phyloP scores from a whole-genome alignment of 2,888 invertebrate species.

The Galerucella nymphaeae region DNA sequence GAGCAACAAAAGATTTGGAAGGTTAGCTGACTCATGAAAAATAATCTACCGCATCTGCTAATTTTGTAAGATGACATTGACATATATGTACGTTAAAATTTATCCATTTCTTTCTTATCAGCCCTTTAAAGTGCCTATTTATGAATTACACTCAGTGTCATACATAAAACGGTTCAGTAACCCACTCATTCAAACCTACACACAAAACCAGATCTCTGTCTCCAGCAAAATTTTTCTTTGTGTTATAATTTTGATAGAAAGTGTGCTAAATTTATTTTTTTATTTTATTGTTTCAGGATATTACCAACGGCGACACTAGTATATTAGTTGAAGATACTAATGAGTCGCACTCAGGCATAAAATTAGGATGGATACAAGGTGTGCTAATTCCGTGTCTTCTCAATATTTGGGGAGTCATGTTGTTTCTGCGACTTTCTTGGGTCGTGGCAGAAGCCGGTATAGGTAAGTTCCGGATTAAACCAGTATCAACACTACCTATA shows the following conservation, averaged over 20 bases:
- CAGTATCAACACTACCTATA: background rate
- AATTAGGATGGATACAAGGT: constrained; percentile 93
- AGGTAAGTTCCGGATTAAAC: constrained; percentile 59
- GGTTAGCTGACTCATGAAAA: too few relatives aligned
- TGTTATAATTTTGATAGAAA: background rate
- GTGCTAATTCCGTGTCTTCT: constrained; percentile 93
- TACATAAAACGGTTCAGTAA: too few relatives aligned
- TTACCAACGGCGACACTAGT: constrained; percentile 48
- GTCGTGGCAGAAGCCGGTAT: constrained; percentile 95
- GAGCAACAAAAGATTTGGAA: too few relatives aligned
- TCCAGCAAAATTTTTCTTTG: too few relatives aligned
- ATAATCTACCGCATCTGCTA: too few relatives aligned
- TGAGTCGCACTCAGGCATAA: constrained; percentile 67
- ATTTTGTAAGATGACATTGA: too few relatives aligned
- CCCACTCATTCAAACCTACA: too few relatives aligned
- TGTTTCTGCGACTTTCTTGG: constrained; percentile 97
- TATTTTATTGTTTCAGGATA: constrained; percentile 41
- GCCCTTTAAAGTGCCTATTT: too few relatives aligned
- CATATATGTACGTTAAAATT: too few relatives aligned
- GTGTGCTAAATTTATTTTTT: background rate
- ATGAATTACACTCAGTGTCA: too few relatives aligned
- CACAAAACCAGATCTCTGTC: too few relatives aligned
- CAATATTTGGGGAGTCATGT: constrained; percentile 99
- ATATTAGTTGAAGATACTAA: constrained; percentile 52
- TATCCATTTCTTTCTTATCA: too few relatives aligned